phyloP scores from a whole-genome alignment of 2,113 vertebrate genomes.

The Puffinus mauretanicus region DNA sequence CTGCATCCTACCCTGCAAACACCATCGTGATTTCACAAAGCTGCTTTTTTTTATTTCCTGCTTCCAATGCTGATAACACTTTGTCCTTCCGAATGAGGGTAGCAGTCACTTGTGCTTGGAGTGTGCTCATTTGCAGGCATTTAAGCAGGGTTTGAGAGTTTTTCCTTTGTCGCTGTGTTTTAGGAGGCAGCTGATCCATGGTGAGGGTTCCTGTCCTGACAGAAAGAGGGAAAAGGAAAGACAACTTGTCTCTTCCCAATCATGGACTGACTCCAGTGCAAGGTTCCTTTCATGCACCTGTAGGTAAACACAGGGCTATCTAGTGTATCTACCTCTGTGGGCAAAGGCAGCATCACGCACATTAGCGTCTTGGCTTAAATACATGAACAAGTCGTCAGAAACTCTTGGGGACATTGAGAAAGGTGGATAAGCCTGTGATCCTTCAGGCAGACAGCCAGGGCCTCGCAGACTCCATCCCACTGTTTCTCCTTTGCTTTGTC shows the following conservation, averaged over 20 bases:
- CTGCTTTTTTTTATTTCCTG: not conserved
- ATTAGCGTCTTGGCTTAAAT: not conserved
- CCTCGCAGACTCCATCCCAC: not conserved
- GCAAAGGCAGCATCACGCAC: not conserved
- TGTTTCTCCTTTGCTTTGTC: not conserved
- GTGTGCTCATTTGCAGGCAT: not conserved
- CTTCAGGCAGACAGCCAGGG: not conserved
- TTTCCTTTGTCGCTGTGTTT: not conserved
- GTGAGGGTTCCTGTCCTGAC: not conserved
- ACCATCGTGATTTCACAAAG: not conserved
- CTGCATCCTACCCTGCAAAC: not conserved
- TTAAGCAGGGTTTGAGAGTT: not conserved
- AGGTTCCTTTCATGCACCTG: not conserved
- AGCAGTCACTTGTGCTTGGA: not conserved
- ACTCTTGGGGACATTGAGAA: not conserved
- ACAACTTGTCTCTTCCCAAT: not conserved
- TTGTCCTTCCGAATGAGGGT: conserved; percentile 31
- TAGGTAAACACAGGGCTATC: not conserved
- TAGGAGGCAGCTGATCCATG: not conserved
- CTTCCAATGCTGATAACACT: not conserved
- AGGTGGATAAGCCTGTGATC: not conserved
- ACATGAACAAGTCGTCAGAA: not conserved
- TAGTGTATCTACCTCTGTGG: not conserved
- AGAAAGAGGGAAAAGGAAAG: not conserved
- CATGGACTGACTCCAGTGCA: not conserved